A percentile compares a stretch with the other conserved stretches of the same genome.
These are phyloP conservation scores for Beaufortia kweichowensis DNA, from an alignment of 2,113 vertebrate species.

Conservation along the genomic window DNA sequence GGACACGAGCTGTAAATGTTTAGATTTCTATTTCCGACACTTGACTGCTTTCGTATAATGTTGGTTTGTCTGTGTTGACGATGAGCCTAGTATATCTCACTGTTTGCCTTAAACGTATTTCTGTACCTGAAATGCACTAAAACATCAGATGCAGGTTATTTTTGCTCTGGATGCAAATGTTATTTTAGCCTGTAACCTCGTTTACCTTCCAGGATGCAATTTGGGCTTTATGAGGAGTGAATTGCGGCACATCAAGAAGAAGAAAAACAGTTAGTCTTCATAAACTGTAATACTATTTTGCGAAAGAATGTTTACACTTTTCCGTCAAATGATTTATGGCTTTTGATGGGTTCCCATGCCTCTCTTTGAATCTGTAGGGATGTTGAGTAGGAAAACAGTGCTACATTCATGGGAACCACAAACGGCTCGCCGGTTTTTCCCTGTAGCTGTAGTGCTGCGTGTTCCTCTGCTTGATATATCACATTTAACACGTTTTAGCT, in stretches of 20 bases:
- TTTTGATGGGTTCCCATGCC: conserved; percentile 47
- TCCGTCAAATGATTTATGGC: conserved; percentile 24
- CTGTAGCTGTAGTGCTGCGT: conserved; percentile 40
- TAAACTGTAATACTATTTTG: background rate
- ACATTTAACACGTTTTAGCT: conserved; percentile 38
- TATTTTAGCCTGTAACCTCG: background rate
- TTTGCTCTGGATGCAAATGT: conserved; percentile 9
- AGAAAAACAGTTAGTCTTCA: background rate
- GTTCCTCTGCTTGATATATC: conserved; percentile 36
- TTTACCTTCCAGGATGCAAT: background rate
- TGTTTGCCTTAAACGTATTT: background rate
- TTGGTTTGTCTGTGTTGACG: background rate
- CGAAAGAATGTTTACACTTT: conserved; percentile 4
- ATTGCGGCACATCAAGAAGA: background rate
- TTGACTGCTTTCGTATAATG: background rate
- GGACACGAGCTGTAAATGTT: background rate
- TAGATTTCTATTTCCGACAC: background rate
- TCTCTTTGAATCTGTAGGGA: conserved; percentile 19
- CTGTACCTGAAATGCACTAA: background rate
- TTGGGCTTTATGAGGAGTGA: conserved; percentile 9
- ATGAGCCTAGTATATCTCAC: background rate
- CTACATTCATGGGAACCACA: conserved; percentile 52
- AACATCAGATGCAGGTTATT: background rate
- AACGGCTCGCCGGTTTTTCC: background rate
- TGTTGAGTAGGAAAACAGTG: conserved; percentile 37